Evolutionary conservation across 37 sponge, comb jelly and placozoan genomes (phyloP).

Genomic region (Lycopodina hypogea): DNA sequence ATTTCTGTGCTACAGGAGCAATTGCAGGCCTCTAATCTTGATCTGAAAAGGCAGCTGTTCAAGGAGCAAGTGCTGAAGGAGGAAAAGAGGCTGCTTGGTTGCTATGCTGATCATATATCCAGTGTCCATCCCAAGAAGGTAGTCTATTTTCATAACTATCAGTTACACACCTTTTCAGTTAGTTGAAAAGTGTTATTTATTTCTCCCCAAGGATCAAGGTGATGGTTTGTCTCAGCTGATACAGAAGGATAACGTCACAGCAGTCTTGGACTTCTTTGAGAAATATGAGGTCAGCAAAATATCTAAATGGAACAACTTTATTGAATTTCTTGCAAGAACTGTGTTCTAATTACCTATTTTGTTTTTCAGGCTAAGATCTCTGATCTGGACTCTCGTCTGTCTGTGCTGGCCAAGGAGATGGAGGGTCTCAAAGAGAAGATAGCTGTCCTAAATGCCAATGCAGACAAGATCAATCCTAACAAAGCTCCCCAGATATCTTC

Average conservation of each 20-base stretch:
- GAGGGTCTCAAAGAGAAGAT: background rate
- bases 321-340: background rate
- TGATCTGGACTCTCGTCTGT: conserved; percentile 16
- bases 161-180: background rate
- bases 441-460: conserved; percentile 23
- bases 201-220: background rate
- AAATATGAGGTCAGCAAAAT: background rate
- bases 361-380: conserved; percentile 16
- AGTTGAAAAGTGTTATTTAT: background rate
- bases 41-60: no score
- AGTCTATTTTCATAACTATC: background rate
- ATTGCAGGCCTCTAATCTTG: no score
- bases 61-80: conserved; percentile 24
- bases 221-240: conserved; percentile 21
- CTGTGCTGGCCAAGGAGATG: background rate
- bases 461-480: conserved; percentile 35
- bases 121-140: conserved; percentile 33
- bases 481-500: no score
- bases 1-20: no score
- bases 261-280: conserved; percentile 41
- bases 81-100: conserved; percentile 23
- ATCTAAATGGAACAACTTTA: background rate
- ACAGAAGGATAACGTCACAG: background rate
- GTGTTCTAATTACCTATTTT: background rate
- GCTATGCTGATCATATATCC: conserved; percentile 33